Percentiles rank a stretch among this genome's conserved stretches.
phyloP scores from a whole-genome alignment of 1,140 invertebrate species.

The Drosophila cardini region DNA sequence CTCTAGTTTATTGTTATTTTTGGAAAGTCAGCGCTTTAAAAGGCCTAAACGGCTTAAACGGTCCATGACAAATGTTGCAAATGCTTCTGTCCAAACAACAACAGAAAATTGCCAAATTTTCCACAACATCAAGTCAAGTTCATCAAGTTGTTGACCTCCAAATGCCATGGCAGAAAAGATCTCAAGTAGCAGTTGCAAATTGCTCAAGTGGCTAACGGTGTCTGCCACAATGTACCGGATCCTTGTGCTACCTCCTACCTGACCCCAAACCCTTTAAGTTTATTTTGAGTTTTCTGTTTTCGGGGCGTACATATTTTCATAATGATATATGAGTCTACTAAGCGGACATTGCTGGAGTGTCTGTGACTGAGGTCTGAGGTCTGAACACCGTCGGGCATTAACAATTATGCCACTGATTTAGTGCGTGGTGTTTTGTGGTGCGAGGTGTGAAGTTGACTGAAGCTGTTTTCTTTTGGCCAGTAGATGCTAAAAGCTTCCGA shows the following conservation, averaged over 20 bases:
- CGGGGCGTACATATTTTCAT: slow-evolving; percentile 74
- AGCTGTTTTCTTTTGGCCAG: slow-evolving; percentile 30
- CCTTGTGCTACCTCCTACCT: slow-evolving; percentile 3
- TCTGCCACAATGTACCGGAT: slow-evolving; percentile 23
- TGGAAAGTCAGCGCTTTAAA: slow-evolving; percentile 22
- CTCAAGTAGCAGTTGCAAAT: slow-evolving; percentile 53
- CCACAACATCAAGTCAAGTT: slow-evolving; percentile 34
- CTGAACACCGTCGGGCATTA: slow-evolving; percentile 7
- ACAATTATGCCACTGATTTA: slow-evolving; percentile 81
- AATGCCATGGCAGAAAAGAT: slow-evolving; percentile 37
- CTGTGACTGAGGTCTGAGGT: not conserved
- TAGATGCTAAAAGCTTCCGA: slow-evolving; percentile 80
- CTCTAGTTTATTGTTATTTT: not conserved
- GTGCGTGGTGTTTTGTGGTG: slow-evolving; percentile 56
- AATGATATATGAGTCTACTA: slow-evolving; percentile 65
- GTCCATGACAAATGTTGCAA: slow-evolving; percentile 1
- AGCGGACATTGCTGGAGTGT: not conserved
- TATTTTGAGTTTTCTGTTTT: not conserved
- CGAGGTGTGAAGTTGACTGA: slow-evolving; percentile 76
- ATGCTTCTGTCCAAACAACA: slow-evolving; percentile 4
- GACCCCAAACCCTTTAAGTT: slow-evolving; percentile 28
- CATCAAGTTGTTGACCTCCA: slow-evolving; percentile 73
- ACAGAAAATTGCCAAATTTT: slow-evolving; percentile 54
- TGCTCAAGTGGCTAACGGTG: slow-evolving; percentile 58
- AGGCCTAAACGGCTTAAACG: not conserved